Percentiles rank a stretch among this genome's conserved stretches.
Evolutionary conservation across 2,888 invertebrate species (phyloP).

Genomic region (Dermolepida albohirtum): DNA sequence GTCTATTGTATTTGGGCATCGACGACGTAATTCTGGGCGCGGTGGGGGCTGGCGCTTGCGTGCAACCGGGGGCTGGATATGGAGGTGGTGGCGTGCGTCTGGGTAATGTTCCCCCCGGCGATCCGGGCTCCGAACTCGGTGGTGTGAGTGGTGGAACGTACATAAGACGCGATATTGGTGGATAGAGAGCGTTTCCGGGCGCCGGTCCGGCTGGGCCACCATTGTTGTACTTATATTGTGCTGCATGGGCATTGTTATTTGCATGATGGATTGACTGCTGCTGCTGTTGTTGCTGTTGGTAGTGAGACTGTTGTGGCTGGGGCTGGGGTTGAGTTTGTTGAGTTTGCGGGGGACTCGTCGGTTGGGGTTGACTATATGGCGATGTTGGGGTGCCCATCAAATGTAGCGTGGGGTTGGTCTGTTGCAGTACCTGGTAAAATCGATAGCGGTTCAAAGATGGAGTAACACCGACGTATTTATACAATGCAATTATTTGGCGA

Average conservation of each 20-base stretch:
- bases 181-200: conserved; percentile 66
- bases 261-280: conserved; percentile 56
- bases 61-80: conserved; percentile 73
- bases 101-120: conserved; percentile 79
- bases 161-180: conserved; percentile 73
- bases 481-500: too few species aligned
- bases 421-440: conserved; percentile 50
- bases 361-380: conserved; percentile 63
- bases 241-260: conserved; percentile 55
- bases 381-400: conserved; percentile 69
- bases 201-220: conserved; percentile 55
- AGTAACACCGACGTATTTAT: neutral
- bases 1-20: conserved; percentile 82
- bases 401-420: conserved; percentile 68
- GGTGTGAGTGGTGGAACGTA: conserved; percentile 89
- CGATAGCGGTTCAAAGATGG: conserved; percentile 20
- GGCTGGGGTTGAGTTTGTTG: conserved; percentile 57
- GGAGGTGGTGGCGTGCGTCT: conserved; percentile 83
- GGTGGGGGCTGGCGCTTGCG: conserved; percentile 51
- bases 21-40: conserved; percentile 44
- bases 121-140: conserved; percentile 89
- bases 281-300: conserved; percentile 66
- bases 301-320: conserved; percentile 53
- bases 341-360: conserved; percentile 58
- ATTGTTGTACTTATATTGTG: conserved; percentile 56